phyloP scores from a whole-genome alignment of 2,888 invertebrate genomes.

The Agriotes lineatus region DNA sequence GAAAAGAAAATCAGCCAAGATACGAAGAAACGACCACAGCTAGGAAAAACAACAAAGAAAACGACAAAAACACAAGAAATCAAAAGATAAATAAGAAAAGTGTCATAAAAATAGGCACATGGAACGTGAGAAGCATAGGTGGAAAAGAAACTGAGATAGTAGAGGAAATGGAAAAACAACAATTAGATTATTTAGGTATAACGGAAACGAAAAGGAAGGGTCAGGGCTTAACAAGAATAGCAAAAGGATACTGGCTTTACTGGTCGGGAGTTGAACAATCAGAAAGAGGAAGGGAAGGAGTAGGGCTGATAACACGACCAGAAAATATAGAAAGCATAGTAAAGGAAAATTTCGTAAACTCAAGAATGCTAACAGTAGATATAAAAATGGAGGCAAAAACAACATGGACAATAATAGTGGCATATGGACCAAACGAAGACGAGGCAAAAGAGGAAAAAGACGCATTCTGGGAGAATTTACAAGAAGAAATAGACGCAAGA shows the following conservation, averaged over 20 bases:
- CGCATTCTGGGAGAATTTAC: background rate
- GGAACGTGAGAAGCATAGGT: background rate
- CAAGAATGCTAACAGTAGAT: constrained; percentile 10
- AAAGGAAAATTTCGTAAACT: background rate
- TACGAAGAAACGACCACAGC: no score
- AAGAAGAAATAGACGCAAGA: constrained; percentile 11
- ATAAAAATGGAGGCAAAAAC: background rate
- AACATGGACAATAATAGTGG: constrained; percentile 16
- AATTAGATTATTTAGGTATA: background rate
- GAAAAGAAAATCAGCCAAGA: no score
- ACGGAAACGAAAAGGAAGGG: constrained; percentile 16
- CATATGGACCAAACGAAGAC: constrained; percentile 16
- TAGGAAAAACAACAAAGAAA: background rate
- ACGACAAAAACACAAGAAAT: background rate
- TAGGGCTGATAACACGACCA: background rate
- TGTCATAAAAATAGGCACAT: background rate
- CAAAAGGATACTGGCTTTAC: constrained; percentile 16
- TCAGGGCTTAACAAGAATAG: constrained; percentile 1
- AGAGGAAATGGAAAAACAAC: background rate
- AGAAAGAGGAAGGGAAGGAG: background rate
- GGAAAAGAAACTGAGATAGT: background rate
- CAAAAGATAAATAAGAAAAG: background rate
- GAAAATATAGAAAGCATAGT: background rate
- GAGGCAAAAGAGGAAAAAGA: constrained; percentile 3
- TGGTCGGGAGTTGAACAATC: constrained; percentile 8